Conservation (phyloP, 2,888 invertebrate genomes). For the Pseudococcus jackbeardsleyi region DNA sequence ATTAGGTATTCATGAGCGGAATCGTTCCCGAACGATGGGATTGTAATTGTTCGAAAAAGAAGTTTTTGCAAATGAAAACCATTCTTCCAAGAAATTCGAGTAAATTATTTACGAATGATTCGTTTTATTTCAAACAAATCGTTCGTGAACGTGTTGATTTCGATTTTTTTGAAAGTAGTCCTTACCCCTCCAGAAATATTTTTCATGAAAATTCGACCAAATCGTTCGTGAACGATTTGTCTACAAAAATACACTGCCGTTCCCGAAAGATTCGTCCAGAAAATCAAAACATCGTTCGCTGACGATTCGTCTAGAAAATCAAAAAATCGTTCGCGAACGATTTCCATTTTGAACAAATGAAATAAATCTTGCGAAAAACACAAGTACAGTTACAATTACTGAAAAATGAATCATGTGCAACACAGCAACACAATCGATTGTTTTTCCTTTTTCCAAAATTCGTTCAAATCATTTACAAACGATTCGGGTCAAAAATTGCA, state of each 20-base stretch:
- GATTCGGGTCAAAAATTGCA: too few species aligned
- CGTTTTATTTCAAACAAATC: not conserved
- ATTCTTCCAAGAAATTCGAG: too few species aligned
- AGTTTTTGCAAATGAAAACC: too few species aligned
- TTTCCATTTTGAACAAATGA: not conserved
- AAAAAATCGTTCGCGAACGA: not conserved
- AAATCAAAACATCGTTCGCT: not conserved
- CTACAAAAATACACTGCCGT: not conserved
- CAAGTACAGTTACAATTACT: not conserved
- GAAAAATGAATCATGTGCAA: not conserved
- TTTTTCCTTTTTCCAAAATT: too few species aligned
- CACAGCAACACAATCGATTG: not conserved
- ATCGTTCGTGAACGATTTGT: not conserved
- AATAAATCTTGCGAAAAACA: not conserved
- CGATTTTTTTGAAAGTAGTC: too few species aligned
- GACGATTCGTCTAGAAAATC: too few species aligned
- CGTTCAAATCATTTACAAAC: too few species aligned
- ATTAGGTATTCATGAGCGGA: not conserved
- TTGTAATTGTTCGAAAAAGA: too few species aligned
- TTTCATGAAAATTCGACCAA: not conserved
- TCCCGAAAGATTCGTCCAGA: not conserved
- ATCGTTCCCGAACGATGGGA: too few species aligned
- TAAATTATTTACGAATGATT: too few species aligned
- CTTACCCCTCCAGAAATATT: too few species aligned
- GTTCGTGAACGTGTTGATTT: not conserved